A percentile compares a stretch with the other conserved stretches of the same genome.
phyloP scores from a whole-genome alignment of 2,888 invertebrate species.

The Tachina grossa region DNA sequence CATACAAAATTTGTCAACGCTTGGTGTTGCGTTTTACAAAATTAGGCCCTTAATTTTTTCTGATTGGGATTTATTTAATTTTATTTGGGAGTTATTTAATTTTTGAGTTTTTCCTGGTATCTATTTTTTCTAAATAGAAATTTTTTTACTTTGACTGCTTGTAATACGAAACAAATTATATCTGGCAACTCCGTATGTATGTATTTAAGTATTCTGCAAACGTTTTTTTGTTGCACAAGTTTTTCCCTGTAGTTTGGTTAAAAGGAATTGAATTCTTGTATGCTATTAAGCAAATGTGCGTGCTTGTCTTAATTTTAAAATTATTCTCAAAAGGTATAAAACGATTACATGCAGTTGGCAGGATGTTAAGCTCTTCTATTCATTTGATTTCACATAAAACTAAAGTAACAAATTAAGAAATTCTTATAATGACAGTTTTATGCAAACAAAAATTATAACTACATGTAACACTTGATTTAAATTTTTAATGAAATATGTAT shows the following conservation, averaged over 20 bases:
- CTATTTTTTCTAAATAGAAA: too few species aligned
- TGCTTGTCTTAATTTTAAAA: constrained; percentile 10
- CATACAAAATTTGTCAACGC: too few species aligned
- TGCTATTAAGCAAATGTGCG: constrained; percentile 6
- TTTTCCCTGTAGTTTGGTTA: constrained; percentile 3
- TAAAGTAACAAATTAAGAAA: constrained; percentile 22
- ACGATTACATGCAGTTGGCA: constrained; percentile 31
- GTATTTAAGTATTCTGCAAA: background rate
- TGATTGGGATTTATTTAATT: too few species aligned
- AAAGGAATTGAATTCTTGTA: constrained; percentile 38
- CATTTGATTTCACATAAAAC: constrained; percentile 1
- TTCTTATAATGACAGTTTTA: background rate
- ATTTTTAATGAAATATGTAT: too few species aligned
- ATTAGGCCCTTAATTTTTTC: too few species aligned
- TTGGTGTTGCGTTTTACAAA: too few species aligned
- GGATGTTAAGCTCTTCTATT: constrained; percentile 12
- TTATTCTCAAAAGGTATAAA: constrained; percentile 27
- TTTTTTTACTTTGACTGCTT: too few species aligned
- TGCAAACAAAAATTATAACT: constrained; percentile 3
- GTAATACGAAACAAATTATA: background rate
- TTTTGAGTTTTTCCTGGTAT: too few species aligned
- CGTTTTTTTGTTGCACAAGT: constrained; percentile 16
- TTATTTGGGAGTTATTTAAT: too few species aligned
- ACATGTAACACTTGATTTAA: too few species aligned
- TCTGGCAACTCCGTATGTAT: background rate